Evolutionary conservation across 2,113 vertebrate genomes (phyloP), one percentile per base, ranked within the genome.

Genomic region (Notiomystis cincta): DNA sequence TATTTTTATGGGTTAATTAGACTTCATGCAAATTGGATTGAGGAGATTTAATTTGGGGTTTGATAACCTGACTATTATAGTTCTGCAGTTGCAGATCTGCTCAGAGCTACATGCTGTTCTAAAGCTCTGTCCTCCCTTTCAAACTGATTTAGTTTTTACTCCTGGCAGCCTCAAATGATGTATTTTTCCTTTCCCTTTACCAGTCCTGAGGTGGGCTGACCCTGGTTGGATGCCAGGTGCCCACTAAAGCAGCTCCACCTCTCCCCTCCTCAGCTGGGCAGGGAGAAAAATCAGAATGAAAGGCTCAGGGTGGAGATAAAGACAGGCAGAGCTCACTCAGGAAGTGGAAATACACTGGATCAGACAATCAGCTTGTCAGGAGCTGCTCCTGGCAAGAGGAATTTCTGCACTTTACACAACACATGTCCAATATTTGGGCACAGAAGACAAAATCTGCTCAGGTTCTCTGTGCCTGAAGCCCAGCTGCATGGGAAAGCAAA

Each of bases 1-100:
- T 87, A 87, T 95, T 96, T 94, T 90, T 84, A 93, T 66, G 80
- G 58, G 90, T 91, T 97, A 95, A 97, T 97, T 96, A 96, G 92
- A 86, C 73, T 92, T 96, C 28, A 95, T 87, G 91, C 64, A 94
- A 92, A 93, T 88, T 87, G 9, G 27, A 91, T 44, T 54, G 71
- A 75, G 87, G 87, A 69, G 73, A 92, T 81, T 82, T 90, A 89
- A 79, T 86, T 80, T 84, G 66, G n/a, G 64, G 76, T 76, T 89
- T 90, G 89, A 88, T 88, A 92, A 97, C 87, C 71, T 57, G 57
- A 77, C 78, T 90, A 14, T 80, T 90, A 45, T 6, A 85, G 89
- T 84, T 89, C 40, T 2, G 4, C 38, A 33, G 51, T 45, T 69
- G 60, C 64, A 81, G 84, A 73, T 67, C 51, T 31, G 47, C 64